Conservation (phyloP, 2,888 invertebrate genomes). For the Coenonympha glycerion region DNA sequence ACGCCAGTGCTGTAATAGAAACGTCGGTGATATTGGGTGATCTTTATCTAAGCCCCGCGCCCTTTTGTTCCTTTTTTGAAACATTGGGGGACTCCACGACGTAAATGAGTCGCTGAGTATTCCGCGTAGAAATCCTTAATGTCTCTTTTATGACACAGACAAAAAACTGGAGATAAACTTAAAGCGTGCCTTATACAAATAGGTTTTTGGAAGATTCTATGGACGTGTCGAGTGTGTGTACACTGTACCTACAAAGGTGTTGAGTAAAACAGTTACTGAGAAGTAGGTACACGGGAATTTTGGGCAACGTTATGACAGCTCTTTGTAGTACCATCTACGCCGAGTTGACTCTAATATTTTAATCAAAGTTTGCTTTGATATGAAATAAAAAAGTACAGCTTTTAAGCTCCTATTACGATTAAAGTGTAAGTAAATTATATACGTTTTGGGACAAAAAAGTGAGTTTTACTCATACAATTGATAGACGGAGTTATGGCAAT, state of each 20-base stretch:
- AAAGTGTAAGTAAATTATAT: too few species aligned
- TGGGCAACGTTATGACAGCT: not conserved
- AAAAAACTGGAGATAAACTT: conserved; percentile 9
- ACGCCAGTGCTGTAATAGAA: conserved; percentile 8
- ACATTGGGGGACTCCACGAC: conserved; percentile 5
- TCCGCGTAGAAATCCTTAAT: conserved; percentile 14
- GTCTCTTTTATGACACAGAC: conserved; percentile 9
- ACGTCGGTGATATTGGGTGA: conserved; percentile 10
- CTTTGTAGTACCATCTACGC: not conserved
- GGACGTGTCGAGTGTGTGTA: not conserved
- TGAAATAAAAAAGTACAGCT: too few species aligned
- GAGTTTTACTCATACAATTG: too few species aligned
- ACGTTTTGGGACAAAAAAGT: too few species aligned
- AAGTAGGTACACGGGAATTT: not conserved
- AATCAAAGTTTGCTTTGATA: too few species aligned
- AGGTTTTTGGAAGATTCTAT: conserved; percentile 8
- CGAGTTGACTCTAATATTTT: not conserved
- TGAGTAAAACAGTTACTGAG: not conserved
- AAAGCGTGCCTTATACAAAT: conserved; percentile 4
- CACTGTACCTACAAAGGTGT: not conserved
- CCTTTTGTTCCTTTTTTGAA: conserved; percentile 12
- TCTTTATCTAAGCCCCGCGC: conserved; percentile 9
- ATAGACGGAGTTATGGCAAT: too few species aligned
- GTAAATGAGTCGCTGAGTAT: conserved; percentile 13
- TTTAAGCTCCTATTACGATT: too few species aligned